Conservation (phyloP, 2,113 vertebrate genomes). For the Ptilorrhoa leucosticta region DNA sequence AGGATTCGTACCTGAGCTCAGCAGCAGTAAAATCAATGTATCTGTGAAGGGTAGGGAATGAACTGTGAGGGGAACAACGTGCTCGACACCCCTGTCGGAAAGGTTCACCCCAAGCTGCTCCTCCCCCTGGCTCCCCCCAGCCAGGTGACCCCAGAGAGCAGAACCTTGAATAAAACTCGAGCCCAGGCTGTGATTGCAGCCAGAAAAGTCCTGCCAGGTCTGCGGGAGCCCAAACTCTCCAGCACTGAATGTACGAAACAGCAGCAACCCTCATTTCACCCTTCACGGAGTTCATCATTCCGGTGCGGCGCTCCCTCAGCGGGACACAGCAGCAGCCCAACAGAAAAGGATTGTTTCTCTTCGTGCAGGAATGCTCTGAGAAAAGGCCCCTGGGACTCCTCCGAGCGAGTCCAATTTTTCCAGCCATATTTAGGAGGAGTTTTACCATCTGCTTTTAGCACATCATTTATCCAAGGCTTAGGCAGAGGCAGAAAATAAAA, state of each 20-base stretch:
- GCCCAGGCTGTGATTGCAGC: neutral
- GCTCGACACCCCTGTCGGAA: neutral
- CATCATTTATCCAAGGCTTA: constrained; percentile 32
- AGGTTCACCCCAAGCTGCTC: neutral
- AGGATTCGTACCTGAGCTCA: neutral
- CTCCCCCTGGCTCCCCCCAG: neutral
- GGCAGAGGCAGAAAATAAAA: neutral
- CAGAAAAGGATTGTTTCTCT: constrained; percentile 28
- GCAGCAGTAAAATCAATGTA: neutral
- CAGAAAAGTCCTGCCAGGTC: neutral
- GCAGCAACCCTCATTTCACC: neutral
- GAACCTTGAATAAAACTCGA: neutral
- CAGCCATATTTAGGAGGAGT: neutral
- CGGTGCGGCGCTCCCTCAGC: neutral
- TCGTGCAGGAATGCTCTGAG: neutral
- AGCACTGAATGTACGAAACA: neutral
- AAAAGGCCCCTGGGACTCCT: constrained; percentile 7
- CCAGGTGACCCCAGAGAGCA: neutral
- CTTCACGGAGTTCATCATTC: neutral
- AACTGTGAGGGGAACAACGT: neutral
- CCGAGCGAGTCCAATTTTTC: constrained; percentile 15
- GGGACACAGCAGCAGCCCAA: neutral
- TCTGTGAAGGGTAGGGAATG: neutral
- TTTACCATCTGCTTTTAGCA: neutral
- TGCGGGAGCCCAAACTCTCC: neutral